Evolutionary conservation across 2,888 invertebrate genomes (phyloP), one percentile per base, ranked within the genome.

Genomic region (Amiota communis): DNA sequence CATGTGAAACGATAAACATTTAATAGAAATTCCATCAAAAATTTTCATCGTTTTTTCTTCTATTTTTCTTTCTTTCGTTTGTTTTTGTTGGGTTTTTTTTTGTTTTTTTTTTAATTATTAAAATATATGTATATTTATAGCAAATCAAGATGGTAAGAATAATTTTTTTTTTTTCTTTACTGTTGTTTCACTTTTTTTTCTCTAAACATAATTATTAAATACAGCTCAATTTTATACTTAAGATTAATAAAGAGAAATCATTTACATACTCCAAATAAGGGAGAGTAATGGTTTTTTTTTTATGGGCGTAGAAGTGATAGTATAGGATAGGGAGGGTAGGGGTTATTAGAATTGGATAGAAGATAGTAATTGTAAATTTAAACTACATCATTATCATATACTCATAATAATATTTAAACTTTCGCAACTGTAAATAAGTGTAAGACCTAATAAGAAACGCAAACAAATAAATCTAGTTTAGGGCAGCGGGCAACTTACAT

Each of bases 401-500:
- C 20, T 59, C 10, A 59, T 23, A 20, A 59, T 17, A 53, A 53
- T 13, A 6, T n/a, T n/a, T n/a, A 48, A 48, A 65, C 65, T 48
- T 65, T 49, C 65, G 48, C 36, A 17, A 48, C 48, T n/a, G 13
- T 65, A 48, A 47, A 20, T 59, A 59, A 59, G 8, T 36, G 36
- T 6, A 36, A 17, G 20, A 17, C 59, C 20, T 59, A 59, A 20
- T 20, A 59, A 59, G 49, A 23, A 65, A 65, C 15, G 65, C 65
- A 20, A 48, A 47, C 48, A 59, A 59, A 59, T 20, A 59, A 59
- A 59, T 17, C 59, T 59, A 59, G 20, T 20, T 20, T 59, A 20
- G 59, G 59, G 59, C 59, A 59, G 59, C 59, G 59, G 36, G 20
- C 59, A 59, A 10, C 59, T 59, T 59, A 59, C 59, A 59, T 15